Conservation (phyloP, 2,113 vertebrate genomes). For the Gymnorhina tibicen region DNA sequence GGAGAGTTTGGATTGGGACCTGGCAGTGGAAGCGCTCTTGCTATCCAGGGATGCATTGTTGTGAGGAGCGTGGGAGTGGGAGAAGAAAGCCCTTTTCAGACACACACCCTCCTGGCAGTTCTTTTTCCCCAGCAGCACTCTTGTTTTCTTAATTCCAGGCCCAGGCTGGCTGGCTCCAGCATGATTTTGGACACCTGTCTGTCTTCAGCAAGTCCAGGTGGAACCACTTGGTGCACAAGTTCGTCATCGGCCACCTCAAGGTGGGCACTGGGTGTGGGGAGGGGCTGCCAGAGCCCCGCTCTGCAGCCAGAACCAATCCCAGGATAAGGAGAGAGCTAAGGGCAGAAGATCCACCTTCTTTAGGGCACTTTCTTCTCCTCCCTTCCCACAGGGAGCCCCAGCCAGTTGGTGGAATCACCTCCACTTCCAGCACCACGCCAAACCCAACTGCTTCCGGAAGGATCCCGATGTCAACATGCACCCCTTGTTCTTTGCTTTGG, state of each 20-base stretch:
- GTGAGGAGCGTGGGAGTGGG: neutral
- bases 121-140: neutral
- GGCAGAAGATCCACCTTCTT: neutral
- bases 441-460: conserved; percentile 83
- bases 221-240: conserved; percentile 82
- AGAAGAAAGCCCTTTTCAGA: neutral
- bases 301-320: neutral
- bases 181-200: conserved; percentile 83
- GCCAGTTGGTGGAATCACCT: conserved; percentile 86
- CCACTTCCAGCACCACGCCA: conserved; percentile 84
- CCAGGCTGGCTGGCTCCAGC: conserved; percentile 84
- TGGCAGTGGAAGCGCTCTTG: neutral
- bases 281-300: neutral
- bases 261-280: conserved; percentile 12
- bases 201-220: conserved; percentile 76
- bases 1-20: neutral
- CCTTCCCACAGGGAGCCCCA: conserved; percentile 73
- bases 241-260: conserved; percentile 83
- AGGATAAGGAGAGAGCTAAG: neutral
- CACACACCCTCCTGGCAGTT: neutral
- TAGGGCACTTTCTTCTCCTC: neutral
- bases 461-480: conserved; percentile 84
- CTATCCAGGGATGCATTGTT: neutral
- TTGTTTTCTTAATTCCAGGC: conserved; percentile 46
- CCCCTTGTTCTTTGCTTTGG: conserved; percentile 79